Percentiles rank a stretch among this genome's conserved stretches.
phyloP scores from a whole-genome alignment of 2,888 invertebrate genomes.

The Cheilosia scutellata region DNA sequence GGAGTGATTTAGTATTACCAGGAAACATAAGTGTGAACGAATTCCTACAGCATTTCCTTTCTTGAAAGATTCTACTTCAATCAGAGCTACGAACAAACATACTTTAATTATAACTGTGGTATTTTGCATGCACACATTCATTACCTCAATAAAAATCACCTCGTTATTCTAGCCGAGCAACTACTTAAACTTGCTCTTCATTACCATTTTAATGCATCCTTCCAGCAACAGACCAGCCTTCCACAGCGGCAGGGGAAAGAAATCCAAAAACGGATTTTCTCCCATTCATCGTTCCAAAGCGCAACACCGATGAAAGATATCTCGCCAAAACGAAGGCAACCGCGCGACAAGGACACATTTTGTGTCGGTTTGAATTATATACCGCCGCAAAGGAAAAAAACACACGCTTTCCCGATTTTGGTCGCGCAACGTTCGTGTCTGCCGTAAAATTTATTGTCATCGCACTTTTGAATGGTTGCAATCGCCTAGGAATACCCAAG shows the following conservation, averaged over 20 bases:
- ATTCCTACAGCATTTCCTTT: not conserved
- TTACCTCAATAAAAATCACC: constrained; percentile 25
- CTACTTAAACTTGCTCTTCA: constrained; percentile 37
- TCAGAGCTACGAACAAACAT: not conserved
- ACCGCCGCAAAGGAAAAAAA: constrained; percentile 23
- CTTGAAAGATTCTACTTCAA: constrained; percentile 7
- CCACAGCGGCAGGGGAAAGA: constrained; percentile 20
- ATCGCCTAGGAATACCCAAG: constrained; percentile 46
- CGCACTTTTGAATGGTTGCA: constrained; percentile 68
- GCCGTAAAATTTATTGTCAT: constrained; percentile 68
- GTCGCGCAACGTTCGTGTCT: constrained; percentile 59
- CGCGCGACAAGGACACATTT: constrained; percentile 68
- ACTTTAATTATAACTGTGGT: not conserved
- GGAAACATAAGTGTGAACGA: not conserved
- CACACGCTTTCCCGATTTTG: constrained; percentile 55
- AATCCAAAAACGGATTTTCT: constrained; percentile 40
- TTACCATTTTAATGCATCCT: constrained; percentile 48
- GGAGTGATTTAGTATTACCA: not conserved
- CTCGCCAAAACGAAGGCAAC: constrained; percentile 50
- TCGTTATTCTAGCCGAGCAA: constrained; percentile 22
- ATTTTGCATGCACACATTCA: constrained; percentile 31
- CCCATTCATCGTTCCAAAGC: constrained; percentile 44
- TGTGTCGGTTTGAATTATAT: constrained; percentile 70
- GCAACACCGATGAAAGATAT: constrained; percentile 56
- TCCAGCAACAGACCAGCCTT: constrained; percentile 1